Conservation (phyloP, 2,888 invertebrate genomes). For the Drosophila lacicola region DNA sequence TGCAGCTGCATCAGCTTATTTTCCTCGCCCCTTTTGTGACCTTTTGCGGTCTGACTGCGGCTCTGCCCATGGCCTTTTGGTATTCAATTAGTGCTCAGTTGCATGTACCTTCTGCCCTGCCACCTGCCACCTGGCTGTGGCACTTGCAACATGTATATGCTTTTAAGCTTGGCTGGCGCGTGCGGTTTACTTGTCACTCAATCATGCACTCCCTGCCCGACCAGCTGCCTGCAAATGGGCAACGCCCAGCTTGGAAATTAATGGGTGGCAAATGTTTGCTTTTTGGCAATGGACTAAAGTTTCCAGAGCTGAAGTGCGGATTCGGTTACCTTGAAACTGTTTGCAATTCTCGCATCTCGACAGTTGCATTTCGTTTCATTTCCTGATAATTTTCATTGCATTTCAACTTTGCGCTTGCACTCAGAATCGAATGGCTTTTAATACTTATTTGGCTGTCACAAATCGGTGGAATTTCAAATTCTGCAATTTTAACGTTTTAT, state of each 20-base stretch:
- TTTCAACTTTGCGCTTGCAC: constrained; percentile 3
- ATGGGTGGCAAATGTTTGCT: constrained; percentile 19
- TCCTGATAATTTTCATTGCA: constrained; percentile 13
- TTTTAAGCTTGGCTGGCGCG: constrained; percentile 49
- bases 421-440: neutral
- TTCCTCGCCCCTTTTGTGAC: neutral
- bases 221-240: neutral
- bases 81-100: constrained; percentile 59
- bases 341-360: constrained; percentile 4
- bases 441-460: too few species aligned
- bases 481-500: too few species aligned
- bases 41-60: constrained; percentile 1
- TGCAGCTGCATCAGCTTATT: constrained; percentile 14
- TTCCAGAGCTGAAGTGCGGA: neutral
- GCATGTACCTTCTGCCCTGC: constrained; percentile 29
- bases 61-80: constrained; percentile 2
- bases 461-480: too few species aligned
- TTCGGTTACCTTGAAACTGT: constrained; percentile 20
- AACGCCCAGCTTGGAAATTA: constrained; percentile 1
- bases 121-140: constrained; percentile 23
- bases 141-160: constrained; percentile 61
- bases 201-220: neutral
- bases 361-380: constrained; percentile 23
- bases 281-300: constrained; percentile 9
- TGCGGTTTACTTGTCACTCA: constrained; percentile 36